Evolutionary conservation across 2,888 invertebrate species (phyloP).

Genomic region (Horisme vitalbata): DNA sequence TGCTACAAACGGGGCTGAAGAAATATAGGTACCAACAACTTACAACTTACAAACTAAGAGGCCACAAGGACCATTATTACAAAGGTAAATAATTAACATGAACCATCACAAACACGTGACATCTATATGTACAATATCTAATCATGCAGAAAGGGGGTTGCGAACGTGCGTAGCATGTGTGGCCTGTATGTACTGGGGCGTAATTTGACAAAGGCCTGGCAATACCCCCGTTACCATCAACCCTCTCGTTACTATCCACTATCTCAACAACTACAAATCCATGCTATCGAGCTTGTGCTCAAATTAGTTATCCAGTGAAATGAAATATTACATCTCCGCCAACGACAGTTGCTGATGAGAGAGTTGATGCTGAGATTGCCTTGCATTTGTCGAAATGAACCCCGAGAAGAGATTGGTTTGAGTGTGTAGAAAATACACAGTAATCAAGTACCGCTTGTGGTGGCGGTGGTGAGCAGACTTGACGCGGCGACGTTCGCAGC

Average conservation of each 20-base stretch:
- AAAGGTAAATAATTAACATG: constrained; percentile 42
- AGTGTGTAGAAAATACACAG: constrained; percentile 54
- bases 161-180: constrained; percentile 76
- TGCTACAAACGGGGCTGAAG: constrained; percentile 3
- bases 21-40: constrained; percentile 4
- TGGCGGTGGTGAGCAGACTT: constrained; percentile 61
- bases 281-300: constrained; percentile 9
- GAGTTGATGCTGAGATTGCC: constrained; percentile 41
- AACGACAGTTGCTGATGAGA: constrained; percentile 11
- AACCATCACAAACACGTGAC: constrained; percentile 71
- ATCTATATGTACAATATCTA: constrained; percentile 69
- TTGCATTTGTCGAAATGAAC: constrained; percentile 45
- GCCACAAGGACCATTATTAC: constrained; percentile 14
- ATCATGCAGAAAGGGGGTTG: constrained; percentile 81
- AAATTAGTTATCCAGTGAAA: constrained; percentile 17
- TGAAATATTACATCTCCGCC: constrained; percentile 3
- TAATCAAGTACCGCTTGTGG: constrained; percentile 66
- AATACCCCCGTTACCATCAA: constrained; percentile 39
- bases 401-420: constrained; percentile 35
- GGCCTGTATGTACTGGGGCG: constrained; percentile 56
- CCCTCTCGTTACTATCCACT: constrained; percentile 31
- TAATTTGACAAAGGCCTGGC: constrained; percentile 59
- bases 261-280: constrained; percentile 19
- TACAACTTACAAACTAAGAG: constrained; percentile 14
- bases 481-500: constrained; percentile 77